Base-by-base conservation (phyloP, 2,797 vertebrate species). In the Neoniphon sammara region DNA sequence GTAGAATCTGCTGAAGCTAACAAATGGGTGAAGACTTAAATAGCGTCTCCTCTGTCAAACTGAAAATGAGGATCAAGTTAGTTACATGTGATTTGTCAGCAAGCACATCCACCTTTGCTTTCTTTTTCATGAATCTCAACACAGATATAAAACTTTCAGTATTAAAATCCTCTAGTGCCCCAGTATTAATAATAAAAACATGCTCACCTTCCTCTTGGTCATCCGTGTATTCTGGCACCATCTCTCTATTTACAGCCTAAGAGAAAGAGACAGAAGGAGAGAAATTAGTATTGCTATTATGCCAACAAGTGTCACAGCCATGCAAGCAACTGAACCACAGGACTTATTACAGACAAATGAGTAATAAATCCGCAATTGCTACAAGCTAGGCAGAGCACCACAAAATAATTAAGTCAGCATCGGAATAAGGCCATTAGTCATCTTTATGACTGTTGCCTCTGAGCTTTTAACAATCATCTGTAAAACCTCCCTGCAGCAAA, bases 201-300 rank as follows among this genome's bases (percentile, higher is more conserved):
- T 86, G 90, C 95, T 91, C 92, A 99, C 98, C 98, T 92, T 97
- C 97, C 67, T 97, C 97, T 65, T 94, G 93, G 85, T 97, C 98
- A 87, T 97, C 97, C 73, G 92, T 84, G 66, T 95, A 97, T 87
- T 96, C 95, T 50, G 96, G 94, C 17, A 93, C 91, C 89, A 95
- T 93, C 77, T 95, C 96, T 78, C 93, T 94, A 85, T 95, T 94
- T 83, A 95, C 89, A 90, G 94, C 93, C 98, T 99, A 92, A 62
- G 87, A 71, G 54, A 80, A 14, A 46, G 25, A 44, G 64, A 69
- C 39, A 49, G 27, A 69, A 12, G 62, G 8, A 50, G 10, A 78
- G 34, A 55, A 18, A 83, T 67, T 25, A 78, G 66, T 64, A 74
- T 46, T n/a, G 8, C 11, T 20, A 57, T 66, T 44, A 25, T 60